These are phyloP conservation scores for Xanthorhoe designata DNA, from an alignment of 2,888 invertebrate species.

Conservation along the genomic window DNA sequence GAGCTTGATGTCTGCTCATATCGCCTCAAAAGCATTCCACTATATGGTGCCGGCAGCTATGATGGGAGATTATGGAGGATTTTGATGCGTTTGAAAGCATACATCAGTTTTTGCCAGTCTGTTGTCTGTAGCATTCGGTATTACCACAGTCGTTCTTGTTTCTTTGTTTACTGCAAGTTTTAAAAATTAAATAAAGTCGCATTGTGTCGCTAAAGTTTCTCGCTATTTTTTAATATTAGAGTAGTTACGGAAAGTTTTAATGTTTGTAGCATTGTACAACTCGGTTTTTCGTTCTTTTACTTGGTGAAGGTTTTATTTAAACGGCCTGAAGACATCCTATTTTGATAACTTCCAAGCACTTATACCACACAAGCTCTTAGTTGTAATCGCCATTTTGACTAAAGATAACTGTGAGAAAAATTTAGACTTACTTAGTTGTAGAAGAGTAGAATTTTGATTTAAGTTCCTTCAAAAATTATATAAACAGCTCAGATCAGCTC, in stretches of 20 bases:
- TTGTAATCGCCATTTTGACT: no score
- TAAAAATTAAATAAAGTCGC: neutral
- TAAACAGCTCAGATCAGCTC: no score
- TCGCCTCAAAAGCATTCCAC: conserved; percentile 53
- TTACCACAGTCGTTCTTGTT: neutral
- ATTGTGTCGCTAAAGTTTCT: neutral
- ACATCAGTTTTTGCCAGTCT: conserved; percentile 4
- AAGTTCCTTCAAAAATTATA: no score
- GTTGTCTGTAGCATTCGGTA: neutral
- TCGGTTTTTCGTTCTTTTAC: no score
- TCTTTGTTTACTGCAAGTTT: neutral
- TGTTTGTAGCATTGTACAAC: neutral
- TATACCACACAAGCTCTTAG: no score
- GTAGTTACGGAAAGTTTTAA: neutral
- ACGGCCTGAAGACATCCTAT: no score
- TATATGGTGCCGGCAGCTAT: conserved; percentile 42
- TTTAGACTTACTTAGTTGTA: no score
- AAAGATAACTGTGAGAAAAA: no score
- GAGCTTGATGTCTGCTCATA: conserved; percentile 55
- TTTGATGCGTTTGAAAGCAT: conserved; percentile 23
- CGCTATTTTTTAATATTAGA: neutral
- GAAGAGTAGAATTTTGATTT: no score
- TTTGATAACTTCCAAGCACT: no score
- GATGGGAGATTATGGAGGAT: conserved; percentile 36
- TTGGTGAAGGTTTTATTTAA: no score